Conservation (phyloP, 2,113 vertebrate species). For the Aegotheles bennettii region DNA sequence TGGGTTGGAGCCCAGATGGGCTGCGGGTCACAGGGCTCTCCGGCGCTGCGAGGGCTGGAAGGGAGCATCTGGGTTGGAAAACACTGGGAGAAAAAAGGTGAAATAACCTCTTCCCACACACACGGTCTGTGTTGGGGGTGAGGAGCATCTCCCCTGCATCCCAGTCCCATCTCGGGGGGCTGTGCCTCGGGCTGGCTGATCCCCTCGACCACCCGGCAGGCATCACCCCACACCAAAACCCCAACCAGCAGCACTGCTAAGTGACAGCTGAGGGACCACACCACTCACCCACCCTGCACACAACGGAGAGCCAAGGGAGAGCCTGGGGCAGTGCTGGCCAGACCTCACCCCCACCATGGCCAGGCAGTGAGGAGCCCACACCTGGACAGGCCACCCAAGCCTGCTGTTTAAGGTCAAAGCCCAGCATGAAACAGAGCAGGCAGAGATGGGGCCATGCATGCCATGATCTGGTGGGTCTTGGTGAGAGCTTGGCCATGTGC, state of each 20-base stretch:
- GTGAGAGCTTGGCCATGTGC: fast-evolving
- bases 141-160: background rate
- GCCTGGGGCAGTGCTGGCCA: background rate
- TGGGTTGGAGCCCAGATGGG: background rate
- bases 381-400: background rate
- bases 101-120: background rate
- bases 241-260: background rate
- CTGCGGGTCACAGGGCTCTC: fast-evolving
- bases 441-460: fast-evolving
- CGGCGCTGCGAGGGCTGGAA: fast-evolving
- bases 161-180: fast-evolving
- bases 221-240: fast-evolving
- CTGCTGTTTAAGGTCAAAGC: background rate
- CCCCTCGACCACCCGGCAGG: background rate
- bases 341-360: background rate
- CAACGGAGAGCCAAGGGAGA: background rate
- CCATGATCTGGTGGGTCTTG: background rate
- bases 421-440: background rate
- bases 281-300: background rate
- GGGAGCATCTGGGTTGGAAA: background rate
- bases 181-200: background rate
- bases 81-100: fast-evolving
- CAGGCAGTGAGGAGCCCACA: fast-evolving
- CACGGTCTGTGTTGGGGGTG: background rate
- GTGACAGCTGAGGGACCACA: constrained; percentile 24